Evolutionary conservation across 1,140 invertebrate genomes (phyloP).

Genomic region (Camponotus floridanus): DNA sequence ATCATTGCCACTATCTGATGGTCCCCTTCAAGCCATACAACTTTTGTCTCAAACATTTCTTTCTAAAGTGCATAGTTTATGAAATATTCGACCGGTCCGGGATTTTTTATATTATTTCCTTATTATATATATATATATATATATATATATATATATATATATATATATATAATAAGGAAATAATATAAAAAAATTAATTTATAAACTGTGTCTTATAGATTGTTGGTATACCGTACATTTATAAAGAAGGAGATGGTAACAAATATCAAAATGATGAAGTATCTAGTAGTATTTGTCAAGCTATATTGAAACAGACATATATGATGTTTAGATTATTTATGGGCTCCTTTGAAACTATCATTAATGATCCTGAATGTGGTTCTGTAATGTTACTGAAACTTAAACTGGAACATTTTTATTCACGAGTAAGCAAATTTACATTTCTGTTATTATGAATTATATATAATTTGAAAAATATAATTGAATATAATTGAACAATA

Average conservation of each 20-base stretch:
- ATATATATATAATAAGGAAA: too few relatives aligned
- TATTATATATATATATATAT: background rate
- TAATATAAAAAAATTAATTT: background rate
- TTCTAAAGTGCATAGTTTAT: too few relatives aligned
- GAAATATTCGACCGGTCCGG: too few relatives aligned
- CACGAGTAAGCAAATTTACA: slow-evolving; percentile 86
- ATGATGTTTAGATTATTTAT: slow-evolving; percentile 92
- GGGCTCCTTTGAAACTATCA: slow-evolving; percentile 89
- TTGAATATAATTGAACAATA: background rate
- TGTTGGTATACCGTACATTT: slow-evolving; percentile 90
- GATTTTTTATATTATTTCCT: too few relatives aligned
- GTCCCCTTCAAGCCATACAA: too few relatives aligned
- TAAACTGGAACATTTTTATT: slow-evolving; percentile 89
- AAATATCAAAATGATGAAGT: slow-evolving; percentile 91
- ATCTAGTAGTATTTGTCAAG: slow-evolving; percentile 91
- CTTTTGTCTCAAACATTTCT: too few relatives aligned
- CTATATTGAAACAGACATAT: slow-evolving; percentile 91
- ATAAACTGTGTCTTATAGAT: slow-evolving; percentile 86
- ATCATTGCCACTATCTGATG: too few relatives aligned
- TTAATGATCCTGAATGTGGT: slow-evolving; percentile 86
- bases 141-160: background rate
- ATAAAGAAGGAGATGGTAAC: slow-evolving; percentile 89
- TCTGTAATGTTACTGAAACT: slow-evolving; percentile 87
- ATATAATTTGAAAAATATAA: background rate
- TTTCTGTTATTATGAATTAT: slow-evolving; percentile 12